Conservation (phyloP, 1,140 invertebrate genomes). For the Chelonus insularis region DNA sequence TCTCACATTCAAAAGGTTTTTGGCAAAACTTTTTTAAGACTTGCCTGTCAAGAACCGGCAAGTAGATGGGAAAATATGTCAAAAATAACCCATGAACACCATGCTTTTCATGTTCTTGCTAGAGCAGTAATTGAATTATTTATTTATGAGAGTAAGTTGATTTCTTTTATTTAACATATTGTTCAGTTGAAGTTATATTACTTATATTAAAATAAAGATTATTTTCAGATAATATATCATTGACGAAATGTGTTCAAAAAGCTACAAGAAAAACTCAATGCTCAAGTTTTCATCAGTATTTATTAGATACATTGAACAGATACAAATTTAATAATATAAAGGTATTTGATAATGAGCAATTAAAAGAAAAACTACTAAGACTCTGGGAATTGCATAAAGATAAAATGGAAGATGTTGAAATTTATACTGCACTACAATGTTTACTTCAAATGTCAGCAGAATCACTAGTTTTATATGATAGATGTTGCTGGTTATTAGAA, state of each 20-base stretch:
- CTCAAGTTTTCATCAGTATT: conserved; percentile 59
- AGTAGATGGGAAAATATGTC: conserved; percentile 56
- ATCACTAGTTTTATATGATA: conserved; percentile 48
- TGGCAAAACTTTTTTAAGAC: conserved; percentile 66
- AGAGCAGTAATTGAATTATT: conserved; percentile 66
- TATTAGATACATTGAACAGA: conserved; percentile 51
- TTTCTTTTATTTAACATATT: no score
- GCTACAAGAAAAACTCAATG: conserved; percentile 60
- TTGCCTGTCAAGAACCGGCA: conserved; percentile 65
- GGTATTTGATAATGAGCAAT: conserved; percentile 6
- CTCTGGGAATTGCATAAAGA: conserved; percentile 37
- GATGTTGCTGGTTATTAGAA: conserved; percentile 48
- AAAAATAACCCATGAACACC: conserved; percentile 52
- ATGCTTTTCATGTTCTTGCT: conserved; percentile 64
- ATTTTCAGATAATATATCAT: conserved; percentile 60
- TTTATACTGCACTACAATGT: conserved; percentile 51
- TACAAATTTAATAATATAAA: conserved; percentile 27
- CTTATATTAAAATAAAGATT: no score
- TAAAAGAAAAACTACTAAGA: conserved; percentile 14
- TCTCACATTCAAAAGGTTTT: conserved; percentile 53
- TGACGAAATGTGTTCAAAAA: conserved; percentile 64
- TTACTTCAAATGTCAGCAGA: conserved; percentile 52
- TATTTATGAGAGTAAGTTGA: conserved; percentile 62
- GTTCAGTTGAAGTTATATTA: no score
- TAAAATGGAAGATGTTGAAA: conserved; percentile 41